phyloP scores from a whole-genome alignment of 2,113 vertebrate species.

The Cynocephalus volans region DNA sequence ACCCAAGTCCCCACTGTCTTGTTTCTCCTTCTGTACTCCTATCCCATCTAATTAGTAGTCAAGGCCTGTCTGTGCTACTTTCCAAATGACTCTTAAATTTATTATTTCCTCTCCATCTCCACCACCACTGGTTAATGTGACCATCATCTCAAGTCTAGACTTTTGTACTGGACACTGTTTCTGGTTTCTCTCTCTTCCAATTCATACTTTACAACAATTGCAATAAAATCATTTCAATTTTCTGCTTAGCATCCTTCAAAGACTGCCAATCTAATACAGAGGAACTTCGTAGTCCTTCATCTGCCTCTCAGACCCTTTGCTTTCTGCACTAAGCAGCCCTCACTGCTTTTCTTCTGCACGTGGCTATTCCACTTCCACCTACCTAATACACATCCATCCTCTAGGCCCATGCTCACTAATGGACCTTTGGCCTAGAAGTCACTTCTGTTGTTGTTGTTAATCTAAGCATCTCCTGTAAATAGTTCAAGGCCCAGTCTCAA shows the following conservation, averaged over 20 bases:
- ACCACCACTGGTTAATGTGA: not conserved
- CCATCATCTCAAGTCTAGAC: not conserved
- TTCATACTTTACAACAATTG: constrained; percentile 7
- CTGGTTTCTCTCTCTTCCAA: not conserved
- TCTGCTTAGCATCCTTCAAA: not conserved
- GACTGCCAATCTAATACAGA: not conserved
- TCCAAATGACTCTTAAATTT: not conserved
- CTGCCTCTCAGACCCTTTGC: not conserved
- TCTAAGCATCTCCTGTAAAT: not conserved
- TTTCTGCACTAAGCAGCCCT: not conserved
- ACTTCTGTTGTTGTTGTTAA: not conserved
- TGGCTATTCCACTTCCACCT: not conserved
- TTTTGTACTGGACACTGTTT: not conserved
- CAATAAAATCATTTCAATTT: not conserved
- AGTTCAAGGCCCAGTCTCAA: not conserved
- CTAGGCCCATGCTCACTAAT: not conserved
- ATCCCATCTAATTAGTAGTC: not conserved
- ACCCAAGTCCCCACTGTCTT: not conserved
- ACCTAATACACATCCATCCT: not conserved
- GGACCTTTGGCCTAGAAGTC: not conserved
- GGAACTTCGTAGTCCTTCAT: not conserved
- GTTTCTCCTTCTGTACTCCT: not conserved
- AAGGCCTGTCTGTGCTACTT: not conserved
- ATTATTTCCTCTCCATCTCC: not conserved
- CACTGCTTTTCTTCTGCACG: not conserved